A percentile compares a stretch with the other conserved stretches of the same genome.
These are phyloP conservation scores for Harpalus rufipes DNA, from an alignment of 2,888 invertebrate species.

Conservation along the genomic window DNA sequence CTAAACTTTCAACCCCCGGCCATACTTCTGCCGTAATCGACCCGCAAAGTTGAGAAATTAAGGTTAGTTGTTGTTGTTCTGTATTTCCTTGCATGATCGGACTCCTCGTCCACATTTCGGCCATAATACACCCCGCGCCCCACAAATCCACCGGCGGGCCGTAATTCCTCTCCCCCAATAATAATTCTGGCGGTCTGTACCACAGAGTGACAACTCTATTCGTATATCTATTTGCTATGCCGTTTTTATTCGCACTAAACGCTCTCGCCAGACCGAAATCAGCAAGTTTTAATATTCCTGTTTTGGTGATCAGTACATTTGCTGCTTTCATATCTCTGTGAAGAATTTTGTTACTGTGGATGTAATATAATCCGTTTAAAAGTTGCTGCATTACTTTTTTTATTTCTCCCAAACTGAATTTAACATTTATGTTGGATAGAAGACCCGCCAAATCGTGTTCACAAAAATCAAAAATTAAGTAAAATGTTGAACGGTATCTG, in stretches of 20 bases:
- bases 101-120: slow-evolving; percentile 98
- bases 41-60: slow-evolving; percentile 97
- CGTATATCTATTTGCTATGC: slow-evolving; percentile 88
- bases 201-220: slow-evolving; percentile 98
- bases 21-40: slow-evolving; percentile 96
- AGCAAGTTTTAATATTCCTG: slow-evolving; percentile 95
- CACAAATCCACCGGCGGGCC: slow-evolving; percentile 98
- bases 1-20: slow-evolving; percentile 95
- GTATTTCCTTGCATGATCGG: slow-evolving; percentile 98
- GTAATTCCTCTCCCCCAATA: slow-evolving; percentile 93
- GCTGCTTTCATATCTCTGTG: slow-evolving; percentile 99
- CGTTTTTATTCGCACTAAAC: slow-evolving; percentile 92
- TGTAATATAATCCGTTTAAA: slow-evolving; percentile 94
- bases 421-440: slow-evolving; percentile 95
- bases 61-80: slow-evolving; percentile 96
- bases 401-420: slow-evolving; percentile 97
- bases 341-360: slow-evolving; percentile 96
- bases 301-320: slow-evolving; percentile 97
- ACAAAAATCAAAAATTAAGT: slow-evolving; percentile 98
- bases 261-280: slow-evolving; percentile 98
- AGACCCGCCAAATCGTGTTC: slow-evolving; percentile 99
- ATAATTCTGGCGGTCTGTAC: slow-evolving; percentile 89
- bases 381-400: slow-evolving; percentile 95
- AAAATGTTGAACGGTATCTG: slow-evolving; percentile 92
- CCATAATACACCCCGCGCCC: slow-evolving; percentile 99